Evolutionary conservation across 2,113 vertebrate species (phyloP).

Genomic region (Australoheros scitulus): DNA sequence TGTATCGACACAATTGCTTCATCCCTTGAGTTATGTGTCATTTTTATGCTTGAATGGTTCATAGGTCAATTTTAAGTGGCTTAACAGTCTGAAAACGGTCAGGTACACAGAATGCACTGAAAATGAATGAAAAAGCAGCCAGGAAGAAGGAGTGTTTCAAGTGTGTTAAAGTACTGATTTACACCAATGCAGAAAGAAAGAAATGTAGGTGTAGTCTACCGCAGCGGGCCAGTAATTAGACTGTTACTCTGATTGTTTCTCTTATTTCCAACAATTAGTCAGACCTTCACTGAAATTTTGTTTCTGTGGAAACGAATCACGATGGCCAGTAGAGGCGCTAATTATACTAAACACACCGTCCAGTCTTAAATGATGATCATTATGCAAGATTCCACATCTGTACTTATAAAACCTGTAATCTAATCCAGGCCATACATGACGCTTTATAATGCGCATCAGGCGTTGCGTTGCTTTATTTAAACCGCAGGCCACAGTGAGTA

Average conservation of each 20-base stretch:
- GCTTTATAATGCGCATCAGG: background rate
- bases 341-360: background rate
- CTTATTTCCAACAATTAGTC: slow-evolving; percentile 23
- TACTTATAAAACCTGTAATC: background rate
- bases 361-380: background rate
- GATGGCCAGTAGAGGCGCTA: slow-evolving; percentile 55
- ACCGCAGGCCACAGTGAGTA: background rate
- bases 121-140: too few relatives aligned
- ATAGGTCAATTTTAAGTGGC: too few relatives aligned
- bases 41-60: too few relatives aligned
- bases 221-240: slow-evolving; percentile 5
- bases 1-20: too few relatives aligned
- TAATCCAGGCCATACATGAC: background rate
- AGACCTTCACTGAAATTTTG: background rate
- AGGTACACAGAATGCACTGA: too few relatives aligned
- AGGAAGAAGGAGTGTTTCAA: too few relatives aligned
- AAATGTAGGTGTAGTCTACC: too few relatives aligned
- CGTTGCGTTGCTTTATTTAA: background rate
- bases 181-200: too few relatives aligned
- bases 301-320: background rate
- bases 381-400: background rate
- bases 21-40: too few relatives aligned
- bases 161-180: too few relatives aligned
- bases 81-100: too few relatives aligned
- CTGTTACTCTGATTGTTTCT: background rate